phyloP scores from a whole-genome alignment of 2,888 invertebrate species.

The Cantharis lateralis region DNA sequence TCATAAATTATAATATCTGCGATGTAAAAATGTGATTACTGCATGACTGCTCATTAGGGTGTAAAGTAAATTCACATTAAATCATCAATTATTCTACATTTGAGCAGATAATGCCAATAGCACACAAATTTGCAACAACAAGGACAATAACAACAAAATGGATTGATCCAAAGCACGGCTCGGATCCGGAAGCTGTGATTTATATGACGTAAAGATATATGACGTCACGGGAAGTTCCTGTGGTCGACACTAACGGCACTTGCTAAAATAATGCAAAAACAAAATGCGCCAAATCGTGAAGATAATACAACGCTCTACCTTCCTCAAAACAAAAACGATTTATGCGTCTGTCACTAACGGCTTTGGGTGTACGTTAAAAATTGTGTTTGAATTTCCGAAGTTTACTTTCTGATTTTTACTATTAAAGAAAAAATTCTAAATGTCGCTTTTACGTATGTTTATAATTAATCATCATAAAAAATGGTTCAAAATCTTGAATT shows the following conservation, averaged over 20 bases:
- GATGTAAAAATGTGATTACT: background rate
- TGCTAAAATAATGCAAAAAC: conserved; percentile 43
- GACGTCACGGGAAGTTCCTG: conserved; percentile 45
- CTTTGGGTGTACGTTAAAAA: conserved; percentile 8
- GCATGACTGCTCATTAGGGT: background rate
- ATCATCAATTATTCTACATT: conserved; percentile 28
- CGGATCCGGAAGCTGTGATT: conserved; percentile 46
- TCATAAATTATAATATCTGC: background rate
- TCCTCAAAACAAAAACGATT: conserved; percentile 34
- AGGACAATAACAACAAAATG: conserved; percentile 44
- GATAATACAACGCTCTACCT: conserved; percentile 16
- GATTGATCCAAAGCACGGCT: conserved; percentile 30
- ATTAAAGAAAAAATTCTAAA: background rate
- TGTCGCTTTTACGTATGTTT: background rate
- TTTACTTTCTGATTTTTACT: background rate
- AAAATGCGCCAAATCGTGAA: conserved; percentile 40
- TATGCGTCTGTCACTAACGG: conserved; percentile 38
- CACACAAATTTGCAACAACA: conserved; percentile 46
- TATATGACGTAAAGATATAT: conserved; percentile 45
- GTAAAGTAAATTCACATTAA: conserved; percentile 5
- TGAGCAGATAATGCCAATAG: conserved; percentile 34
- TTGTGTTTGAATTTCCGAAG: background rate
- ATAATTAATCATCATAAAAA: background rate
- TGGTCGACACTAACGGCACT: conserved; percentile 44
- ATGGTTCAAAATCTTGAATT: background rate